Evolutionary conservation across 2,888 invertebrate species (phyloP).

Genomic region (Amblyteles armatorius): DNA sequence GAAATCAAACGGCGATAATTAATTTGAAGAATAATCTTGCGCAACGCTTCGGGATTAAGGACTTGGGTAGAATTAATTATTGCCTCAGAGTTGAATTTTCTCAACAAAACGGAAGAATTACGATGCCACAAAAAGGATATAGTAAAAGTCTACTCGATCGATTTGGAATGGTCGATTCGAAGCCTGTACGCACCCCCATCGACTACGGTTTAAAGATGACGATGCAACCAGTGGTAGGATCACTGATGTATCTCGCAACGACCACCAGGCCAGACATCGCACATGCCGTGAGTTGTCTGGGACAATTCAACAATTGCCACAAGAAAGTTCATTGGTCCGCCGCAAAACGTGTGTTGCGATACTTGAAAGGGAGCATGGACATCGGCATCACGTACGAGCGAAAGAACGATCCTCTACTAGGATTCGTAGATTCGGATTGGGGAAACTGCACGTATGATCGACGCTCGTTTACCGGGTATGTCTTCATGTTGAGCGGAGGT

Average conservation of each 20-base stretch:
- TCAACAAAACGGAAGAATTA: conserved; percentile 37
- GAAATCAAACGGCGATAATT: conserved; percentile 7
- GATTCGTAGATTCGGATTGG: conserved; percentile 77
- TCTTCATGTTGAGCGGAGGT: conserved; percentile 63
- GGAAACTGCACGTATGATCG: conserved; percentile 67
- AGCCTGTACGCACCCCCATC: conserved; percentile 25
- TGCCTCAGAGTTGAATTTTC: conserved; percentile 66
- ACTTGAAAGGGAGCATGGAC: conserved; percentile 72
- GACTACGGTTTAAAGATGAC: conserved; percentile 35
- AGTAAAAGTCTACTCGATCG: conserved; percentile 29
- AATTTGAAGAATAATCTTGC: conserved; percentile 1
- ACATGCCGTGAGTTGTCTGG: conserved; percentile 64
- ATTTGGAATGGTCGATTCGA: conserved; percentile 39
- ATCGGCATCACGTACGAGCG: conserved; percentile 69
- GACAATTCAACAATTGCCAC: conserved; percentile 68
- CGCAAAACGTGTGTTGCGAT: conserved; percentile 76
- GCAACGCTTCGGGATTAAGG: conserved; percentile 58
- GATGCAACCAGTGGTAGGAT: conserved; percentile 59
- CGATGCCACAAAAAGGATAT: conserved; percentile 50
- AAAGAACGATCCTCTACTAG: conserved; percentile 52
- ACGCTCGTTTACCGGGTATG: conserved; percentile 71
- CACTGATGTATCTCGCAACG: conserved; percentile 68
- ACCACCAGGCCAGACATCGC: conserved; percentile 70
- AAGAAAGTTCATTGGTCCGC: conserved; percentile 71
- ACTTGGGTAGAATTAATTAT: conserved; percentile 20